Evolutionary conservation across 2,113 vertebrate genomes (phyloP), one percentile per base, ranked within the genome.

Genomic region (Psammodynastes pulverulentus): DNA sequence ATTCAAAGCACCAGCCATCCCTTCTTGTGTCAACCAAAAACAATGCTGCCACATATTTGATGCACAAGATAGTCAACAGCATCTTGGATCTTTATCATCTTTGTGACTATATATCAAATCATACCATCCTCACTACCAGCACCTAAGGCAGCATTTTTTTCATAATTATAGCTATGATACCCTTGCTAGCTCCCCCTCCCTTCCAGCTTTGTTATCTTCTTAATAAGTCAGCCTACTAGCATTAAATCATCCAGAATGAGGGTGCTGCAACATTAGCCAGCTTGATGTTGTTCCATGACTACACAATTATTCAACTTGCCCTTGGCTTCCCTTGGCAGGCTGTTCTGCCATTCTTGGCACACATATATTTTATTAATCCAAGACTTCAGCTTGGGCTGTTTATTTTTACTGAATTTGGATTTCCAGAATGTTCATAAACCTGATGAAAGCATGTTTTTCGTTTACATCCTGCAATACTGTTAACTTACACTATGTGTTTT

Each of bases 401-500:
- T 17, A 79, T 79, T 79, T 79, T 43, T 79, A 43, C 34, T 21
- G 72, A 79, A 79, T 79, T 39, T 43, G 17, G 72, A 21, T 79
- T 79, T 43, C 34, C 72, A 79, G 72, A 79, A 79, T 79, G 72
- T 79, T 79, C 34, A 79, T 79, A 79, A 79, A 43, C 72, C 34
- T 79, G 34, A 79, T 79, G 34, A 79, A 79, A 21, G 34, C 34
- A 79, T 79, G 17, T 43, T 79, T 72, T 79, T 39, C 34, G 0
- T 79, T 79, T 79, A 79, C 7, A 79, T 17, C 34, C 19, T 79
- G 34, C 3, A 79, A 79, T 79, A 96, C 84, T 87, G 95, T 94
- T 92, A 96, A 94, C 39, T 26, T 94, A 46, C 94, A 94, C 93
- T 43, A 89, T 93, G 90, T 93, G 95, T 96, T 91, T 86, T 86